These are phyloP conservation scores for Muschampia plurimacula DNA, from an alignment of 2,888 invertebrate species.

Conservation along the genomic window DNA sequence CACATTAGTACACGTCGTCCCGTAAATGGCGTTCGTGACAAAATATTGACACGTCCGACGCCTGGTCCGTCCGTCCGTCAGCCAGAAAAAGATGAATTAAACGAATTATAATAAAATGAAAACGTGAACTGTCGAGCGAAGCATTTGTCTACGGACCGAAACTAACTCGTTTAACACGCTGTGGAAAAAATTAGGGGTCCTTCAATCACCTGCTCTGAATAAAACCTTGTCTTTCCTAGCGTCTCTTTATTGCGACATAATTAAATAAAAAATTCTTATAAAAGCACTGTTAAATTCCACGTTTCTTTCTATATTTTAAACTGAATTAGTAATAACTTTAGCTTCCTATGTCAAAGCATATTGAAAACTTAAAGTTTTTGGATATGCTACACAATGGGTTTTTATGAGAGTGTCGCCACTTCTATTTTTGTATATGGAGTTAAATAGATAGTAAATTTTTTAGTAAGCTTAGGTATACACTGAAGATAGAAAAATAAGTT, in stretches of 20 bases:
- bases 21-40: constrained; percentile 80
- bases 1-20: constrained; percentile 77
- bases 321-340: no score
- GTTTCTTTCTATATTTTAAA: no score
- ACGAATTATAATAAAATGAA: constrained; percentile 64
- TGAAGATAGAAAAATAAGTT: no score
- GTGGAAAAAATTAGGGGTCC: constrained; percentile 60
- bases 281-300: no score
- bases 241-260: not conserved
- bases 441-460: no score
- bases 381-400: no score
- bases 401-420: no score
- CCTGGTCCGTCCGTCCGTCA: constrained; percentile 41
- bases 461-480: no score
- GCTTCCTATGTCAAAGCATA: no score
- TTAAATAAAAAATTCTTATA: no score
- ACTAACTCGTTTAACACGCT: constrained; percentile 75
- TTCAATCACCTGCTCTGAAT: constrained; percentile 18
- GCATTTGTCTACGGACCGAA: constrained; percentile 75
- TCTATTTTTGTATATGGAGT: no score
- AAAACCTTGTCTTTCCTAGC: constrained; percentile 13
- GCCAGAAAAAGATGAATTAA: constrained; percentile 72
- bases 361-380: no score
- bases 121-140: constrained; percentile 67
- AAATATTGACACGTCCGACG: constrained; percentile 78